Evolutionary conservation across 2,797 vertebrate genomes (phyloP).

Genomic region (Sebastes kiyomatsui): DNA sequence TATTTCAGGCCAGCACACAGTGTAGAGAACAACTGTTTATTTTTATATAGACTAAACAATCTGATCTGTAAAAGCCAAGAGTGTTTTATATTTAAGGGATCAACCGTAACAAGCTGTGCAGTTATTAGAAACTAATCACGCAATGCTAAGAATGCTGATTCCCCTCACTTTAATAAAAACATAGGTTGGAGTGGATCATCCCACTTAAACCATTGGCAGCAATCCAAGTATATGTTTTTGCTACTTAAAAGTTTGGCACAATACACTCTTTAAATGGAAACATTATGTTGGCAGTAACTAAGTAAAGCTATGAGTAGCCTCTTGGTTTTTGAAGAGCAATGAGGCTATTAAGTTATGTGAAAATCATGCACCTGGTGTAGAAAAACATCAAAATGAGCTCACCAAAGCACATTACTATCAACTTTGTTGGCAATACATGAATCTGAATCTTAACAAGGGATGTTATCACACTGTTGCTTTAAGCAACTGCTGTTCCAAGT

Average conservation of each 20-base stretch:
- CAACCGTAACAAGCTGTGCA: not conserved
- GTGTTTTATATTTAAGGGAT: slow-evolving; percentile 24
- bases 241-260: not conserved
- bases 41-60: not conserved
- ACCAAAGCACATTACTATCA: not conserved
- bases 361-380: not conserved
- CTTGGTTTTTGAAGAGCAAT: not conserved
- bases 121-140: slow-evolving; percentile 4
- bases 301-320: not conserved
- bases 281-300: not conserved
- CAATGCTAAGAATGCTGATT: not conserved
- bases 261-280: not conserved
- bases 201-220: not conserved
- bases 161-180: not conserved
- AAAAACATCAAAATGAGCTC: slow-evolving; percentile 6
- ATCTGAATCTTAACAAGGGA: not conserved
- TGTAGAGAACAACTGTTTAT: not conserved
- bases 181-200: not conserved
- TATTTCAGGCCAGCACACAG: slow-evolving; percentile 6
- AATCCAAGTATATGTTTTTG: not conserved
- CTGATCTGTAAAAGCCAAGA: slow-evolving; percentile 11
- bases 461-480: not conserved
- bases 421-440: not conserved
- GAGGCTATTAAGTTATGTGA: not conserved
- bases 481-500: not conserved